These are phyloP conservation scores for Neolamprologus multifasciatus DNA, from an alignment of 2,797 vertebrate species.

Conservation along the genomic window DNA sequence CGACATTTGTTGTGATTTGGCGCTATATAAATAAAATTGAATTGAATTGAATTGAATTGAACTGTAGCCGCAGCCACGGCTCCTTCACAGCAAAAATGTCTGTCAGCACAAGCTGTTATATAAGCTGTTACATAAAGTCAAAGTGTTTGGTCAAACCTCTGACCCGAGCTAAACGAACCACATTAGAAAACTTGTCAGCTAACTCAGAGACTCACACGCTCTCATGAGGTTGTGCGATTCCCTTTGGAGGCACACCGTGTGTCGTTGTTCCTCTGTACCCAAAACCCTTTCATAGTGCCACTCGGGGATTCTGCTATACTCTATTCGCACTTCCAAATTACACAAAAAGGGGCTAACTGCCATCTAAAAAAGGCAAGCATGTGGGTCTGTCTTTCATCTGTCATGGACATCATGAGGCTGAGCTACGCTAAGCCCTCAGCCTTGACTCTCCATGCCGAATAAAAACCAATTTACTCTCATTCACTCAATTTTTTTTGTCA, in stretches of 20 bases:
- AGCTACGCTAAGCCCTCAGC: neutral
- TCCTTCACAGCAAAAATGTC: conserved; percentile 15
- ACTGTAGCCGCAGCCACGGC: neutral
- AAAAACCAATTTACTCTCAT: neutral
- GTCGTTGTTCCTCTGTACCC: neutral
- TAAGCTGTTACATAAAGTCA: conserved; percentile 42
- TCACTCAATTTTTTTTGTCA: neutral
- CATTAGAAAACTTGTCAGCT: conserved; percentile 4
- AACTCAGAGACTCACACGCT: conserved; percentile 17
- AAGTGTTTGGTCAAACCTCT: conserved; percentile 6
- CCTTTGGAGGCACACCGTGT: neutral
- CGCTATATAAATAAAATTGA: too few species aligned
- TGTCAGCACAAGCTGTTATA: conserved; percentile 12
- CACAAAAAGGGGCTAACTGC: neutral
- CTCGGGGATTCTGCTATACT: neutral
- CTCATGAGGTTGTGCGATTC: neutral
- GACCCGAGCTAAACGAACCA: conserved; percentile 19
- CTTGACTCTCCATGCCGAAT: neutral
- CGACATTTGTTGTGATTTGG: too few species aligned
- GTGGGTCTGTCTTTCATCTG: neutral
- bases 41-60: too few species aligned
- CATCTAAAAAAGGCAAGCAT: neutral
- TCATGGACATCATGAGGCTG: neutral
- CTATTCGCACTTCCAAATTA: neutral
- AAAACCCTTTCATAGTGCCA: neutral